Conservation (phyloP, 2,113 vertebrate species). For the Megalops atlanticus region DNA sequence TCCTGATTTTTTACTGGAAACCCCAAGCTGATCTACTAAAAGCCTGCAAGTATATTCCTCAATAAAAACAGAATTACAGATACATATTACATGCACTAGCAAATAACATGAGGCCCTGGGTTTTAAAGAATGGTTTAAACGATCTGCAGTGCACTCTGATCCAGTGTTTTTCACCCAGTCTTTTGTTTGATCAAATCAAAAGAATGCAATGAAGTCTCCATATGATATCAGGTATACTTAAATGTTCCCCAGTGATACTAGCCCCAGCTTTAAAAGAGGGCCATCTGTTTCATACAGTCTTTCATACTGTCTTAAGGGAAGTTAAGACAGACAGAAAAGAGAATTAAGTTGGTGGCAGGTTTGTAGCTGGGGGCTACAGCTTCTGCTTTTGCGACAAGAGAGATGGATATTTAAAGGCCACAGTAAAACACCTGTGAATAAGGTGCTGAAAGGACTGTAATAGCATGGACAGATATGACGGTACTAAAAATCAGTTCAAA, state of each 20-base stretch:
- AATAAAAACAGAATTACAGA: constrained; percentile 24
- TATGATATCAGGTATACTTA: no score
- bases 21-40: constrained; percentile 1
- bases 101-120: neutral
- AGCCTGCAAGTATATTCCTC: constrained; percentile 15
- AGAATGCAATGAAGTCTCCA: no score
- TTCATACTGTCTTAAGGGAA: no score
- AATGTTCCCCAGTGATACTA: neutral
- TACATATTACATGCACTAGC: neutral
- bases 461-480: neutral
- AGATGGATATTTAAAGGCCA: constrained; percentile 24
- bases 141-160: neutral
- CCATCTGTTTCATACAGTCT: constrained; percentile 18
- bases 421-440: neutral
- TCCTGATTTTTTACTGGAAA: constrained; percentile 2
- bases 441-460: constrained; percentile 3
- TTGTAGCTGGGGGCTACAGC: constrained; percentile 38
- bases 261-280: constrained; percentile 39
- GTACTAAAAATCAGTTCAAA: neutral
- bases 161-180: neutral
- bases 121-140: neutral
- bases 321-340: constrained; percentile 39
- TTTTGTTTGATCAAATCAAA: no score
- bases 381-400: constrained; percentile 57
- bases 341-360: constrained; percentile 27